These are phyloP conservation scores for Halcyon leucocephala DNA, from an alignment of 2,797 vertebrate species.

Conservation along the genomic window DNA sequence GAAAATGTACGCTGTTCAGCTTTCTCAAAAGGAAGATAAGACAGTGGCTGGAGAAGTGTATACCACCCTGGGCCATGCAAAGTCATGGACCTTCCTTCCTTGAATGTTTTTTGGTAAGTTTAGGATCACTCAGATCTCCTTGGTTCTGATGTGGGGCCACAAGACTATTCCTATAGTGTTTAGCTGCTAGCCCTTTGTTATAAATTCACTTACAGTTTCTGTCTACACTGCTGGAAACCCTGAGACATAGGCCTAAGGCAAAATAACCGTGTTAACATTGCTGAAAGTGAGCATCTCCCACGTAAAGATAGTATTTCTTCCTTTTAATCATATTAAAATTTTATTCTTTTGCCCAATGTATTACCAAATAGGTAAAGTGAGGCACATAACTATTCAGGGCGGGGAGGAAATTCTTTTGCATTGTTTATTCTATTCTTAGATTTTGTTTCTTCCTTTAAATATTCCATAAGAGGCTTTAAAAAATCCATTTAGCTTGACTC, in stretches of 20 bases:
- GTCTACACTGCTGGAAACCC: neutral
- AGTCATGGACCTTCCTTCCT: neutral
- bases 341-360: neutral
- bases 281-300: neutral
- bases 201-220: neutral
- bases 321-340: neutral
- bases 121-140: neutral
- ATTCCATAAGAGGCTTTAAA: constrained; percentile 61
- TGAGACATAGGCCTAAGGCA: neutral
- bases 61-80: neutral
- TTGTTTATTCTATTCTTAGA: neutral
- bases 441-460: constrained; percentile 26
- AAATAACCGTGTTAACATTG: neutral
- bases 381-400: neutral
- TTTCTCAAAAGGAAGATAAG: neutral
- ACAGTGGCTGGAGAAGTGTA: neutral
- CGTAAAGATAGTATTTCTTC: neutral
- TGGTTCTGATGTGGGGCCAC: neutral
- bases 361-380: neutral
- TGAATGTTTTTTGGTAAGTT: neutral
- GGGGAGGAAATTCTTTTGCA: neutral
- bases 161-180: neutral
- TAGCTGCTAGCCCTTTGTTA: neutral
- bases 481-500: constrained; percentile 65
- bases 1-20: neutral